Conservation (phyloP, 2,113 vertebrate genomes). For the Podiceps cristatus region DNA sequence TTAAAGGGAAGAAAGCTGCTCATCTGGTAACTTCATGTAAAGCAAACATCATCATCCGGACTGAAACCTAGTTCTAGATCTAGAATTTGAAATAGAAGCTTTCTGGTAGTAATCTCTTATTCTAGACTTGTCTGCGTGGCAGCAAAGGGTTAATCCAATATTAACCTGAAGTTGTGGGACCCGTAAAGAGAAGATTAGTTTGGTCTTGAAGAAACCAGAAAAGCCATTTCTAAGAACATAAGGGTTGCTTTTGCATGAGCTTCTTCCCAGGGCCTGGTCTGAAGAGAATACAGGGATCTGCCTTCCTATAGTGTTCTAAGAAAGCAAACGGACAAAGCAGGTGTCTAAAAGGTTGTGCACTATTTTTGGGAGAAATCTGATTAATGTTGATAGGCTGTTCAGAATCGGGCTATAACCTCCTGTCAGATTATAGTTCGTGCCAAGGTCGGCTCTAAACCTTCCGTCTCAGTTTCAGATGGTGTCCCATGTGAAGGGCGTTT, state of each 20-base stretch:
- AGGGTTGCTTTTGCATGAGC: background rate
- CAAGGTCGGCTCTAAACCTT: slow-evolving; percentile 55
- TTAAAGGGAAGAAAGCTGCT: background rate
- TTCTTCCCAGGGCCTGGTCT: background rate
- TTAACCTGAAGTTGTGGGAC: background rate
- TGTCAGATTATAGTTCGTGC: slow-evolving; percentile 69
- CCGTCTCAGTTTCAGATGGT: slow-evolving; percentile 54
- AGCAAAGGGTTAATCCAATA: background rate
- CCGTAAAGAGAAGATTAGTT: background rate
- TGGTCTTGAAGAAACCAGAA: background rate
- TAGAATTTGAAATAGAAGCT: background rate
- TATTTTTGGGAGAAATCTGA: slow-evolving; percentile 78
- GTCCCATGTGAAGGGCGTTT: slow-evolving; percentile 54
- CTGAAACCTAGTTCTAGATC: background rate
- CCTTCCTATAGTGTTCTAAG: background rate
- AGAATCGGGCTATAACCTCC: slow-evolving; percentile 59
- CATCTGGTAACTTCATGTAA: background rate
- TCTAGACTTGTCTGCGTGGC: background rate
- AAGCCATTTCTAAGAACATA: background rate
- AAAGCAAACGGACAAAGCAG: slow-evolving; percentile 31
- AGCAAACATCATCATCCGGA: background rate
- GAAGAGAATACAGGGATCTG: background rate
- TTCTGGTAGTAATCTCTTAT: background rate
- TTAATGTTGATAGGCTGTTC: slow-evolving; percentile 71
- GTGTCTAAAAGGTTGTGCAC: slow-evolving; percentile 71